phyloP scores from a whole-genome alignment of 2,113 vertebrate genomes.

The Chinchilla lanigera region DNA sequence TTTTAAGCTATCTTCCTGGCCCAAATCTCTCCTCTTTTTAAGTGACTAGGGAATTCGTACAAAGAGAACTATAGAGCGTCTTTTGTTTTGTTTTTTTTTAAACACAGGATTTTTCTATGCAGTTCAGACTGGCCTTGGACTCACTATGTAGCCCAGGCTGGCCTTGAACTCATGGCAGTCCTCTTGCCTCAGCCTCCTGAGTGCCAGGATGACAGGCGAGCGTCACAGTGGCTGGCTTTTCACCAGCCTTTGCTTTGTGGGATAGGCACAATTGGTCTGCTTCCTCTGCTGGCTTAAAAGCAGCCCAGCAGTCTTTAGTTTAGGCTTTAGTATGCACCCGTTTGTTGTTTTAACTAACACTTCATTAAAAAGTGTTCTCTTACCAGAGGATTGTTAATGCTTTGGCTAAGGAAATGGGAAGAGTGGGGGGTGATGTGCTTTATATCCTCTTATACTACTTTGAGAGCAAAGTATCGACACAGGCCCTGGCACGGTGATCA shows the following conservation, averaged over 20 bases:
- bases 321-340: neutral
- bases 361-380: constrained; percentile 18
- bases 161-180: neutral
- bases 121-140: neutral
- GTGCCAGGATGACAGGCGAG: neutral
- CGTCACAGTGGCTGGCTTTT: neutral
- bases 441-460: neutral
- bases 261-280: neutral
- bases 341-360: neutral
- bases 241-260: neutral
- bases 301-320: neutral
- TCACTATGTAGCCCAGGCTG: neutral
- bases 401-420: constrained; percentile 14
- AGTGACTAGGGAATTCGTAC: neutral
- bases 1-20: too few species aligned
- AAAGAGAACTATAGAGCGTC: neutral
- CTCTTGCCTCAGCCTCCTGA: neutral
- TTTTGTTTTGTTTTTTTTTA: neutral
- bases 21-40: neutral
- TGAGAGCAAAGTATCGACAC: constrained; percentile 9
- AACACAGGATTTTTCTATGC: neutral
- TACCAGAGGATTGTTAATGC: neutral
- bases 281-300: constrained; percentile 28
- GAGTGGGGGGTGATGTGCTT: neutral
- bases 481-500: neutral